These are phyloP conservation scores for Cephalopachus bancanus DNA, from an alignment of 2,797 vertebrate species.

Conservation along the genomic window DNA sequence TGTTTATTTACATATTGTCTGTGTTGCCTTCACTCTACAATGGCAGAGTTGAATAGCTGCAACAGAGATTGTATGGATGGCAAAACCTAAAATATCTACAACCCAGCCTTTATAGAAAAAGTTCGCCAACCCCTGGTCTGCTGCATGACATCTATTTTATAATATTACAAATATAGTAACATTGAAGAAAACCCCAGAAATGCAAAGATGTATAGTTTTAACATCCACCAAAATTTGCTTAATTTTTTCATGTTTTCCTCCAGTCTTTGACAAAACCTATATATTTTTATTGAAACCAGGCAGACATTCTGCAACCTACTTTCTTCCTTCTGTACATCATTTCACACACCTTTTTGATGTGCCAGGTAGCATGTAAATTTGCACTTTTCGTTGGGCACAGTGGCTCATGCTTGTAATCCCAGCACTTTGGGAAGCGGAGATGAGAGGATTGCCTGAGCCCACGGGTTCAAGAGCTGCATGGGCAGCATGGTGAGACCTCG, in stretches of 20 bases:
- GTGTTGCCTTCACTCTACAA: background rate
- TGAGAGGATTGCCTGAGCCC: too few relatives aligned
- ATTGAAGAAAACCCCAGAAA: slow-evolving; percentile 10
- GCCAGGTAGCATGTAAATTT: background rate
- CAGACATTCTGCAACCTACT: background rate
- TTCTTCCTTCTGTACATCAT: background rate
- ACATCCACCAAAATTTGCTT: slow-evolving; percentile 26
- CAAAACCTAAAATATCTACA: background rate
- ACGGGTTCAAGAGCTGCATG: too few relatives aligned
- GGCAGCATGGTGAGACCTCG: too few relatives aligned
- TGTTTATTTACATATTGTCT: background rate
- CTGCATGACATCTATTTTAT: background rate
- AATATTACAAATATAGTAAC: background rate
- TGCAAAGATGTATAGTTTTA: slow-evolving; percentile 32
- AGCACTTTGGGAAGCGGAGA: too few relatives aligned
- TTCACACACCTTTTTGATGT: background rate
- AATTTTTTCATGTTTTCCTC: slow-evolving; percentile 26
- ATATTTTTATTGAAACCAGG: slow-evolving; percentile 38
- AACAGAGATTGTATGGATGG: background rate
- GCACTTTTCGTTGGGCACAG: too few relatives aligned
- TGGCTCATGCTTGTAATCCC: too few relatives aligned
- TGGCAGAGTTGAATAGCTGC: background rate
- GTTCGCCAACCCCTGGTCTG: background rate
- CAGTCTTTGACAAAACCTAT: slow-evolving; percentile 23
- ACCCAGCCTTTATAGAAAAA: background rate